Base-by-base conservation (phyloP, 2,113 vertebrate genomes). In the Pluvialis apricaria region DNA sequence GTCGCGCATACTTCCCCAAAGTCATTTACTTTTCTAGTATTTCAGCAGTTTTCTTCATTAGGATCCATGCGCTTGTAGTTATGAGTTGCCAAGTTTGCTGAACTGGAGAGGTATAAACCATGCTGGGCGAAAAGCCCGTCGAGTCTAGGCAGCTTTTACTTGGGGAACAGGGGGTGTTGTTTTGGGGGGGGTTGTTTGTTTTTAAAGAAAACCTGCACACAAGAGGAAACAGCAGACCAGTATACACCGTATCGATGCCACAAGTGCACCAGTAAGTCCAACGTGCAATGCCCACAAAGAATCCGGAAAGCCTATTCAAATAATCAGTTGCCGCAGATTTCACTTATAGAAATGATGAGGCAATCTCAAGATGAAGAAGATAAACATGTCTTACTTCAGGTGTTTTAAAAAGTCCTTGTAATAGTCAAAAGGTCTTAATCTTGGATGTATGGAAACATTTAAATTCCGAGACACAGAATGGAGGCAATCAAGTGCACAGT, bases 401-500 rank as follows among this genome's bases (percentile, higher is more conserved):
- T 92, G 58, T 61, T 90, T n/a, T 81, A 69, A 65, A 91, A 78
- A 69, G 36, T 80, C 32, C 49, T 91, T 51, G 18, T 42, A 79
- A 40, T 9, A 82, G 49, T 65, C 52, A 57, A 45, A 89, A 90
- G 25, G 44, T 75, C 90, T 86, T 88, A 25, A 66, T 86, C 75
- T 81, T 66, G 60, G 60, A 97, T 92, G 90, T 73, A 65, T 13
- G 71, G 79, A 91, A 88, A 81, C 91, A 94, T 38, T 87, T 92
- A 86, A 54, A 93, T 44, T 95, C 92, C 89, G 96, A 71, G 91
- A 97, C 40, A 95, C 44, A 96, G 80, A 92, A 92, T 66, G 64
- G 69, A 95, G 57, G 94, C 62, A 94, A 89, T 70, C 81, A 92
- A 95, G 71, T n/a, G 77, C 81, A 95, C 22, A 76, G 70, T 15